Evolutionary conservation across 2,888 invertebrate species (phyloP).

Genomic region (Phlogophora meticulosa): DNA sequence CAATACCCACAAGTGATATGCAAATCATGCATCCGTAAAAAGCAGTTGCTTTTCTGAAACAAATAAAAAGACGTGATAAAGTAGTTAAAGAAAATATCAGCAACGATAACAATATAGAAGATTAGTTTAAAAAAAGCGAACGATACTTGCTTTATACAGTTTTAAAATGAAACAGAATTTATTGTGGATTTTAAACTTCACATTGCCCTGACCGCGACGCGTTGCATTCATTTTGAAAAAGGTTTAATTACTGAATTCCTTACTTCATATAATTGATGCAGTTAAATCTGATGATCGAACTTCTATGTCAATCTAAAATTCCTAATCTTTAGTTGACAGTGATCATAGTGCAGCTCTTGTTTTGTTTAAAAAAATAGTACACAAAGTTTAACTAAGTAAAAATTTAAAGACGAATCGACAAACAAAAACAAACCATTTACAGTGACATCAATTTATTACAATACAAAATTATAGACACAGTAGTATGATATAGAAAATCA

Average conservation of each 20-base stretch:
- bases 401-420: background rate
- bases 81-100: background rate
- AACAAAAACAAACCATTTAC: constrained; percentile 26
- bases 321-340: background rate
- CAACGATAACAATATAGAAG: constrained; percentile 4
- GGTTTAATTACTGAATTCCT: too few relatives aligned
- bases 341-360: background rate
- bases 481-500: constrained; percentile 31
- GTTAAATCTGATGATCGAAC: background rate
- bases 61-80: constrained; percentile 47
- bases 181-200: constrained; percentile 2
- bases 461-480: constrained; percentile 27
- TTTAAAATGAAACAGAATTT: constrained; percentile 15
- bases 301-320: background rate
- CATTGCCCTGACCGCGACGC: background rate
- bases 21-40: constrained; percentile 75
- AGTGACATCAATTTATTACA: constrained; percentile 59
- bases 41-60: constrained; percentile 56
- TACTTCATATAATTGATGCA: too few relatives aligned
- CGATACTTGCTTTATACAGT: constrained; percentile 48
- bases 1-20: constrained; percentile 72
- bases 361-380: background rate
- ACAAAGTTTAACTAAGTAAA: background rate
- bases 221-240: background rate
- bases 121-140: constrained; percentile 23